Percentiles rank a stretch among this genome's conserved stretches.
Conservation (phyloP, 2,113 vertebrate genomes). For the chimpanzee (Pan troglodytes) region NHGRI_mPanTro3-v2.1_pri NC_072402.2:82479501-82480000, state of each 20-base stretch:
- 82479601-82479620: not conserved
- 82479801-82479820: not conserved
- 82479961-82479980: not conserved
- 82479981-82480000: not conserved
- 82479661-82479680: not conserved
- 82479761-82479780: not conserved
- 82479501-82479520: not conserved
- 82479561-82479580: not conserved
- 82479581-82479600: not conserved
- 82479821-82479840: not conserved
- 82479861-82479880: not conserved
- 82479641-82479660: not conserved
- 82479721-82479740: not conserved
- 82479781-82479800: not conserved
- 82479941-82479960: not conserved
- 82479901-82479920: not conserved
- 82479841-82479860: not conserved
- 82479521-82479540: not conserved
- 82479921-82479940: not conserved
- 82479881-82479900: not conserved
- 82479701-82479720: not conserved
- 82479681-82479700: not conserved
- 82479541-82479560: not conserved
- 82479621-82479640: not conserved
- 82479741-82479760: not conserved